Evolutionary conservation across 2,797 vertebrate species (phyloP), one percentile per base, ranked within the genome.

Genomic region (Siniperca obscura): DNA sequence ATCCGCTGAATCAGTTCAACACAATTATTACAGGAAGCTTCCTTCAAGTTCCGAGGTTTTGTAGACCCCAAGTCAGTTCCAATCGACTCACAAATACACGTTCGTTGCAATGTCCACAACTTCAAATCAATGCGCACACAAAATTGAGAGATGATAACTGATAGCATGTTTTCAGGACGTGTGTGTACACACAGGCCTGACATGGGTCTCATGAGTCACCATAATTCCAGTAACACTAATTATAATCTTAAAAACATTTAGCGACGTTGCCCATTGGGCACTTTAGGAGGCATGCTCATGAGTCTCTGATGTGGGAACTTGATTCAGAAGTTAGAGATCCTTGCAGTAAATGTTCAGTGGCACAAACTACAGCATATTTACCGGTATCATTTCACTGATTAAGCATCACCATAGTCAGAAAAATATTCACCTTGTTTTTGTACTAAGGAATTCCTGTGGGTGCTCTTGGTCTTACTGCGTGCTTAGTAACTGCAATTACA

Each of bases 211-310:
- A 50, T 94, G 91, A 94, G 86, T 95, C 92, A 94, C 48, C 56
- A 40, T 79, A 67, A 85, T 91, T 93, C 89, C 91, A 90, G 80
- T 88, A 91, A 92, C 69, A 79, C 52, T 27, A 78, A 90, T 90
- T 81, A 60, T 82, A 82, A 90, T 91, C 83, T 78, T 87, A 66
- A 86, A 83, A 80, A 85, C 78, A 79, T 84, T 64, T 84, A 72
- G 76, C 60, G 42, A 80, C 62, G 67, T 57, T 85, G 65, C 72
- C 66, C 68, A 80, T 12, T 22, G 34, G 57, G 30, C n/a, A 40
- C 84, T 70, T 70, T 21, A 19, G 48, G 61, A 80, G 22, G 55
- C 52, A 56, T 9, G 48, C 76, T 82, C 74, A 64, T 44, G 71
- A 13, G 70, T 52, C 73, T 93, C 74, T 86, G 74, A 83, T 87